These are phyloP conservation scores for Trachurus trachurus DNA, from an alignment of 2,797 vertebrate species.

Conservation along the genomic window DNA sequence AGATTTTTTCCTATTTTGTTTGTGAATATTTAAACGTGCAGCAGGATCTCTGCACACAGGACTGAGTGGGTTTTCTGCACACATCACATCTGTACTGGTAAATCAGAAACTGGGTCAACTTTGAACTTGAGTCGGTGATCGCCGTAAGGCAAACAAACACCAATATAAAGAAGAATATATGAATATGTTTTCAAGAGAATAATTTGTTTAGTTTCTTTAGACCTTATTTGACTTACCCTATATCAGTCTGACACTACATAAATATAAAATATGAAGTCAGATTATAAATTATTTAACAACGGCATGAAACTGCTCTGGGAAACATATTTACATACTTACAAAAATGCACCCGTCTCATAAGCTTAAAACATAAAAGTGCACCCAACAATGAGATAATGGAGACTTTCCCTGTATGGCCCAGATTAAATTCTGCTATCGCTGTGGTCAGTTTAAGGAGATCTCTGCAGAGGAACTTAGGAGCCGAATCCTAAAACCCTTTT, in stretches of 20 bases:
- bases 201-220: constrained; percentile 64
- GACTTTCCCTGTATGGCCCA: not conserved
- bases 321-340: constrained; percentile 65
- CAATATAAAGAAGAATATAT: constrained; percentile 77
- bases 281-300: constrained; percentile 68
- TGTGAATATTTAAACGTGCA: constrained; percentile 23
- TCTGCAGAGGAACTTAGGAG: not conserved
- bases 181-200: constrained; percentile 67
- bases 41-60: constrained; percentile 2
- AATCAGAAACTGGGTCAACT: constrained; percentile 75
- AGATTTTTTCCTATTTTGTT: constrained; percentile 5
- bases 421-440: not conserved
- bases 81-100: constrained; percentile 56
- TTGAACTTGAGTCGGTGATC: constrained; percentile 62
- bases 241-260: constrained; percentile 61
- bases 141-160: constrained; percentile 71
- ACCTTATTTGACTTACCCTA: constrained; percentile 61
- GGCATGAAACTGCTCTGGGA: constrained; percentile 42
- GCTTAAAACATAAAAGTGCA: constrained; percentile 27
- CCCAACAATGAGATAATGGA: not conserved
- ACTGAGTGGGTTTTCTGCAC: constrained; percentile 32
- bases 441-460: not conserved
- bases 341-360: constrained; percentile 40
- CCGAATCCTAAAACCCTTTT: not conserved
- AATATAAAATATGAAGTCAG: constrained; percentile 55